Evolutionary conservation across 2,888 invertebrate species (phyloP).

Genomic region (Amphipoea lucens): DNA sequence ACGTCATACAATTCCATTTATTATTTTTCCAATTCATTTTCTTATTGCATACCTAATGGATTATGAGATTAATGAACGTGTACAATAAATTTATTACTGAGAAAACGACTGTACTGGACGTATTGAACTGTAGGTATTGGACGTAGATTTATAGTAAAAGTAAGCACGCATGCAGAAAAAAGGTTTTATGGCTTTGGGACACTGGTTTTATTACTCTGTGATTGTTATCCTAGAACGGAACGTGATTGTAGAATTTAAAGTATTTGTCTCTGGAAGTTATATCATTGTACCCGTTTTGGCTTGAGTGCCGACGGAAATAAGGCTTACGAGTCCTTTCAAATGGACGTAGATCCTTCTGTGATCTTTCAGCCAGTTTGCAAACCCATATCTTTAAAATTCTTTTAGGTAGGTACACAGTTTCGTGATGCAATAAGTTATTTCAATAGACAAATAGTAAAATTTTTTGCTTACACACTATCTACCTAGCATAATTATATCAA

Average conservation of each 20-base stretch:
- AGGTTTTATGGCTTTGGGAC: conserved; percentile 29
- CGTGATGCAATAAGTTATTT: no score
- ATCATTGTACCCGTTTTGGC: conserved; percentile 1
- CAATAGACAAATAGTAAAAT: no score
- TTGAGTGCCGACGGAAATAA: not conserved
- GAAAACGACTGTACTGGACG: conserved; percentile 14
- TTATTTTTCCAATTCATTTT: conserved; percentile 24
- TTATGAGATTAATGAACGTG: conserved; percentile 42
- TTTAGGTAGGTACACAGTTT: no score
- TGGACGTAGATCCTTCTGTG: not conserved
- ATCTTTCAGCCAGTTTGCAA: not conserved
- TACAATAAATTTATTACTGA: conserved; percentile 21
- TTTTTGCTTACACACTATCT: no score
- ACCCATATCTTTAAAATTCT: no score
- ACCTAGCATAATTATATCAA: no score
- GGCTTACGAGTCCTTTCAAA: not conserved
- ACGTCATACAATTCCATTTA: conserved; percentile 15
- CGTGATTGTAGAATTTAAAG: conserved; percentile 9
- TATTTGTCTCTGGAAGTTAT: conserved; percentile 16
- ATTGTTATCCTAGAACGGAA: conserved; percentile 28
- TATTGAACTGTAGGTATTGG: not conserved
- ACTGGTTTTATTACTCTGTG: conserved; percentile 23
- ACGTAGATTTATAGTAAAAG: conserved; percentile 43
- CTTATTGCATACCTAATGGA: conserved; percentile 10
- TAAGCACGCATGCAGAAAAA: conserved; percentile 41